Evolutionary conservation across 37 sponge, comb jelly and placozoan species (phyloP).

Genomic region (Sycon ciliatum): DNA sequence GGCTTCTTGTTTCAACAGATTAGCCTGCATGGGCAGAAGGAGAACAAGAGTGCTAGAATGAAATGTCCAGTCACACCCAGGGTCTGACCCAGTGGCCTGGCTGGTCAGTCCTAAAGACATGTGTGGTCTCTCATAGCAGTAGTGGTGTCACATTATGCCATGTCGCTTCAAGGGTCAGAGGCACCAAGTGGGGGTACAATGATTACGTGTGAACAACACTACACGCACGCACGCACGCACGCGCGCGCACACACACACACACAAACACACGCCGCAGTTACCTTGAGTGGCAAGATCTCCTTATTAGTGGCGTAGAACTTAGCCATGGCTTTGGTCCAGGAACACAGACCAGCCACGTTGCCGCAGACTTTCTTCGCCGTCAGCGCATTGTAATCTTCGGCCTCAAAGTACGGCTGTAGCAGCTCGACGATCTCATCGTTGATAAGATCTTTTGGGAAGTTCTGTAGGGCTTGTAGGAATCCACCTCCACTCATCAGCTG

Average conservation of each 20-base stretch:
- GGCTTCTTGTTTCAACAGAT: constrained; percentile 81
- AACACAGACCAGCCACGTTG: constrained; percentile 87
- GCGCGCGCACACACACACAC: constrained; percentile 13
- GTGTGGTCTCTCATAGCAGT: too few relatives aligned
- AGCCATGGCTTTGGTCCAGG: constrained; percentile 95
- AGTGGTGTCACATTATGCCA: too few relatives aligned
- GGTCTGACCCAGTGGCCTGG: too few relatives aligned
- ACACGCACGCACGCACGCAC: constrained; percentile 23
- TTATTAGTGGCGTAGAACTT: constrained; percentile 90
- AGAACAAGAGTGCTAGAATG: not conserved
- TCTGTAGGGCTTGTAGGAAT: not conserved
- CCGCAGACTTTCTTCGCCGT: constrained; percentile 97
- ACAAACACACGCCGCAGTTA: not conserved
- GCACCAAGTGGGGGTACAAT: too few relatives aligned
- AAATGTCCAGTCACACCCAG: too few relatives aligned
- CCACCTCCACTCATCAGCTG: constrained; percentile 21
- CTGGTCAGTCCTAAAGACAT: too few relatives aligned
- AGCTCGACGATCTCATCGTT: constrained; percentile 93
- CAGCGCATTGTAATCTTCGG: constrained; percentile 85
- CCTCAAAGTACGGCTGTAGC: constrained; percentile 69
- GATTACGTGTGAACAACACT: too few relatives aligned
- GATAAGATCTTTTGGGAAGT: constrained; percentile 83
- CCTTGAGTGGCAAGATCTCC: constrained; percentile 90
- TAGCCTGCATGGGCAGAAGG: constrained; percentile 36
- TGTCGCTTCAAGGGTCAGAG: too few relatives aligned